phyloP scores from a whole-genome alignment of 2,797 vertebrate species.

The Liasis olivaceus region DNA sequence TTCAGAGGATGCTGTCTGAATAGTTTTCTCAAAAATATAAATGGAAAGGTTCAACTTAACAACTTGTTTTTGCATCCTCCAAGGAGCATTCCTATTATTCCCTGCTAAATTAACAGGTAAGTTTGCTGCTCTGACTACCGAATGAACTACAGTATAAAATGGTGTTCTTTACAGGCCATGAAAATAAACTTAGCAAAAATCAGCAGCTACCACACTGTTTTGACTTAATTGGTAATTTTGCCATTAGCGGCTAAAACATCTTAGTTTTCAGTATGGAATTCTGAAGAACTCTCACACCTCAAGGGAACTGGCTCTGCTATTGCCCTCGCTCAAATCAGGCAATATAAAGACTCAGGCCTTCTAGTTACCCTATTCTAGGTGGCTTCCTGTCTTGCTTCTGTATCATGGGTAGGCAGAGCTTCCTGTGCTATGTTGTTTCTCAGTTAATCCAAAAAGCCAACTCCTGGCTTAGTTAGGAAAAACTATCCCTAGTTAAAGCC shows the following conservation, averaged over 20 bases:
- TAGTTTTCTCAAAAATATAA: not conserved
- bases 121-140: not conserved
- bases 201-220: not conserved
- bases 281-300: not conserved
- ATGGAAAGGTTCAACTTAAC: not conserved
- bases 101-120: not conserved
- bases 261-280: not conserved
- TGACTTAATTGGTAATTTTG: not conserved
- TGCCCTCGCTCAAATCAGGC: not conserved
- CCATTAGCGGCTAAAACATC: not conserved
- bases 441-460: not conserved
- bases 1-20: not conserved
- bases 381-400: not conserved
- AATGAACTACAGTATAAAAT: not conserved
- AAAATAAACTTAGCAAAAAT: not conserved
- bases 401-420: not conserved
- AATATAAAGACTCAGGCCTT: not conserved
- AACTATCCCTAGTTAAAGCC: not conserved
- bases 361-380: not conserved
- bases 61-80: not conserved
- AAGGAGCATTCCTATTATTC: not conserved
- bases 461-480: not conserved
- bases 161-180: not conserved
- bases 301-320: too few species aligned
- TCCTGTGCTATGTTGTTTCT: not conserved